Percentiles rank a stretch among this genome's conserved stretches.
Conservation (phyloP, 2,888 invertebrate genomes). For the Protula sp. region DNA sequence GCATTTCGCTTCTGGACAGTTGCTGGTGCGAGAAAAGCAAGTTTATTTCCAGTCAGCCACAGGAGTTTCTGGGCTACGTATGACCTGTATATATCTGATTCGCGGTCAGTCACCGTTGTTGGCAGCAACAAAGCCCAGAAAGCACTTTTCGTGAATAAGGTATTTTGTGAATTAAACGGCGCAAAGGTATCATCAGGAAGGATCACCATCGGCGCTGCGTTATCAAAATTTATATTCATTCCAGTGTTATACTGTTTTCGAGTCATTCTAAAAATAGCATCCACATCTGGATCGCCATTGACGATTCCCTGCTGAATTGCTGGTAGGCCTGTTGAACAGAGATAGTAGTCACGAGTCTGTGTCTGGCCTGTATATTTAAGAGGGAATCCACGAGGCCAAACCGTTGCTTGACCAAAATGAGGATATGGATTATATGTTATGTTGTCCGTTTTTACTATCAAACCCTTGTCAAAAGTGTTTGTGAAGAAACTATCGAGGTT, state of each 20-base stretch:
- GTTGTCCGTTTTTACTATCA: constrained; percentile 16
- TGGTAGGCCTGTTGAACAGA: constrained; percentile 17
- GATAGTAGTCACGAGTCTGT: constrained; percentile 10
- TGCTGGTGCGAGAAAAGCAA: constrained; percentile 29
- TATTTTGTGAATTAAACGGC: constrained; percentile 39
- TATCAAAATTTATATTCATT: constrained; percentile 30
- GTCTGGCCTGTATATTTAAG: constrained; percentile 29
- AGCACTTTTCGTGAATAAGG: constrained; percentile 22
- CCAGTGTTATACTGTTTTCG: constrained; percentile 11
- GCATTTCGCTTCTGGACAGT: constrained; percentile 28
- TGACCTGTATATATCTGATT: constrained; percentile 35
- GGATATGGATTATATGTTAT: constrained; percentile 21
- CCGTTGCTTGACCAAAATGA: constrained; percentile 35
- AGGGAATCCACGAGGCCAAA: constrained; percentile 40
- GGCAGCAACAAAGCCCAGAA: constrained; percentile 35
- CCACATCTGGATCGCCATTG: constrained; percentile 39
- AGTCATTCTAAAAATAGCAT: constrained; percentile 35
- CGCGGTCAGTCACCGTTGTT: constrained; percentile 27
- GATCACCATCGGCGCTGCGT: constrained; percentile 27
- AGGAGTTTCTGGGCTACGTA: constrained; percentile 35
- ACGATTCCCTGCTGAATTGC: constrained; percentile 35
- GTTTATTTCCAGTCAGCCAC: constrained; percentile 25
- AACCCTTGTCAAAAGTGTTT: neutral
- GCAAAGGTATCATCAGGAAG: constrained; percentile 28
- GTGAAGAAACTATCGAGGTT: constrained; percentile 2